phyloP scores from a whole-genome alignment of 2,113 vertebrate genomes.

The Bucco capensis region DNA sequence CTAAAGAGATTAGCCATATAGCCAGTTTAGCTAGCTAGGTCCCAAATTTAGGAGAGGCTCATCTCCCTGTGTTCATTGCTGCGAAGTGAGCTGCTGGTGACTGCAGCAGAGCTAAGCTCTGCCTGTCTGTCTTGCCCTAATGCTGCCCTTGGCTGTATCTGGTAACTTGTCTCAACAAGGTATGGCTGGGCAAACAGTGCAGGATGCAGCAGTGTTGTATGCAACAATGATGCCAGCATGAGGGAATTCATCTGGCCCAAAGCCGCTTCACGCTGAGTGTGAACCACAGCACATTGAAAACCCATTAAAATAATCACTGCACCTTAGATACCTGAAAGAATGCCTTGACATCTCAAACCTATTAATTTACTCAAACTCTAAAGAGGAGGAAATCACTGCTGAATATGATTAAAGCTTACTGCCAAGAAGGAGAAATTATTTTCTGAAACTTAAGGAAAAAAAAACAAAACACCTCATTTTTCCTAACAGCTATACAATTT shows the following conservation, averaged over 20 bases:
- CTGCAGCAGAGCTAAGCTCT: neutral
- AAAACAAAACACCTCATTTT: neutral
- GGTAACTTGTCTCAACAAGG: too few relatives aligned
- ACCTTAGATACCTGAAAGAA: neutral
- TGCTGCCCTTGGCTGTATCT: neutral
- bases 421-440: neutral
- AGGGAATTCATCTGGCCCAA: neutral
- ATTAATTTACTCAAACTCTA: neutral
- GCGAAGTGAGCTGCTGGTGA: neutral
- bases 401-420: neutral
- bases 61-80: rapidly evolving
- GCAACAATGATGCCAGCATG: neutral
- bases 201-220: neutral
- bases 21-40: neutral
- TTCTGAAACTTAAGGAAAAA: neutral
- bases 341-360: neutral
- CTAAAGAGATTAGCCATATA: neutral
- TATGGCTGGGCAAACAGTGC: neutral
- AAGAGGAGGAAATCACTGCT: neutral
- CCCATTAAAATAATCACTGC: neutral
- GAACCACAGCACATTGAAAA: neutral
- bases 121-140: neutral
- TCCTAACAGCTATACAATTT: neutral
- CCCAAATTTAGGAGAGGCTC: too few relatives aligned
- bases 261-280: neutral